Conservation (phyloP, 2,113 vertebrate species). For the Sylvietta virens region DNA sequence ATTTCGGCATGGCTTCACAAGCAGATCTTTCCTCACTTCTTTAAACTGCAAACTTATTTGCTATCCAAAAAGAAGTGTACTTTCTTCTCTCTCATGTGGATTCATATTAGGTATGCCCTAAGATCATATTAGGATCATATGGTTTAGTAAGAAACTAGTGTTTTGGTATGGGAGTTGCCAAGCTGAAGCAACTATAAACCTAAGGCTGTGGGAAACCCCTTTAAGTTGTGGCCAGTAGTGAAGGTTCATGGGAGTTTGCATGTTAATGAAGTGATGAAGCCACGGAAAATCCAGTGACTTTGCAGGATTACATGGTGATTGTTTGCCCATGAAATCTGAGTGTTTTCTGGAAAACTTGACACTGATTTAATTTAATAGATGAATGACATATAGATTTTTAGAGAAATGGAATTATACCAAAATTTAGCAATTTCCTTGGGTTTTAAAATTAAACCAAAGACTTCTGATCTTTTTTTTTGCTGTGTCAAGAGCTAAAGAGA, state of each 20-base stretch:
- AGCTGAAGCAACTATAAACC: no score
- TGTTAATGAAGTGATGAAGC: no score
- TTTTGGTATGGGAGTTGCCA: no score
- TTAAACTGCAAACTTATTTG: neutral
- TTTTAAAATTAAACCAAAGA: neutral
- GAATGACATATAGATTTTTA: neutral
- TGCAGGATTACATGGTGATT: neutral
- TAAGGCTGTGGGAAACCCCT: no score
- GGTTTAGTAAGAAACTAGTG: neutral
- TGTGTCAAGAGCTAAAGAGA: neutral
- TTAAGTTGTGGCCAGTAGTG: no score
- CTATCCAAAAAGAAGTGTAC: neutral
- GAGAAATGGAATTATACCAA: neutral
- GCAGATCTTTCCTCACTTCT: neutral
- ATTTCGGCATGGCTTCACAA: neutral
- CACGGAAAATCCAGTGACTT: neutral
- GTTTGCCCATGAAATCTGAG: neutral
- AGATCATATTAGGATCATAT: neutral
- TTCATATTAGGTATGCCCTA: neutral
- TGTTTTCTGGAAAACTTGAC: neutral
- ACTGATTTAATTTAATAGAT: neutral
- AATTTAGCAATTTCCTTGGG: neutral
- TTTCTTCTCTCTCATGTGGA: neutral
- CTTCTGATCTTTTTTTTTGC: neutral
- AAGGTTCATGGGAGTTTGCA: no score